These are phyloP conservation scores for Podilymbus podiceps DNA, from an alignment of 2,113 vertebrate genomes.

Conservation along the genomic window DNA sequence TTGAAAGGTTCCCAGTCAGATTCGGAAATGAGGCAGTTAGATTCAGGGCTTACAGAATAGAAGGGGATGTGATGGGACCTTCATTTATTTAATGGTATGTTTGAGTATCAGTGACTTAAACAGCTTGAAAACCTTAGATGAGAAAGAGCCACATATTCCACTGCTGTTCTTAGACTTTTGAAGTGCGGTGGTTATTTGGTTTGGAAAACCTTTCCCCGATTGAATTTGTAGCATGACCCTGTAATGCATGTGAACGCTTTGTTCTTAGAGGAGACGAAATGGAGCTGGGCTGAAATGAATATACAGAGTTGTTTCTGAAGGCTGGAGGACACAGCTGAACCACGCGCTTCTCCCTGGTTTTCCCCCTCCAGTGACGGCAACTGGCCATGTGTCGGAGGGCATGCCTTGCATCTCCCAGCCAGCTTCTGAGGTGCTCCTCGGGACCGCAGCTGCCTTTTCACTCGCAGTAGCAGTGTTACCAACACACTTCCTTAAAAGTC, in stretches of 20 bases:
- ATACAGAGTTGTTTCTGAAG: neutral
- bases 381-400: neutral
- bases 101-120: neutral
- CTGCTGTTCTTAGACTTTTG: neutral
- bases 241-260: neutral
- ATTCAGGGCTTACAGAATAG: neutral
- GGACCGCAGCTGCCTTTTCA: neutral
- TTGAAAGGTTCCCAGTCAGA: conserved; percentile 7
- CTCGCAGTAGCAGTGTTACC: too few relatives aligned
- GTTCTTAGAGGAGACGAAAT: neutral
- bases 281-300: neutral
- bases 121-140: neutral
- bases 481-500: neutral
- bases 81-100: conserved; percentile 14
- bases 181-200: neutral
- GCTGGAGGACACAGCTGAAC: neutral
- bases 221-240: neutral
- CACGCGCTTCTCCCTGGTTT: neutral
- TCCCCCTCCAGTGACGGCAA: neutral
- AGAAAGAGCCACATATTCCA: neutral
- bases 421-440: neutral
- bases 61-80: neutral
- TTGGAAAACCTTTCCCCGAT: neutral
- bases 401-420: neutral
- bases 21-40: conserved; percentile 23